Conservation (phyloP, 1,140 invertebrate genomes). For the Cherax quadricarinatus region DNA sequence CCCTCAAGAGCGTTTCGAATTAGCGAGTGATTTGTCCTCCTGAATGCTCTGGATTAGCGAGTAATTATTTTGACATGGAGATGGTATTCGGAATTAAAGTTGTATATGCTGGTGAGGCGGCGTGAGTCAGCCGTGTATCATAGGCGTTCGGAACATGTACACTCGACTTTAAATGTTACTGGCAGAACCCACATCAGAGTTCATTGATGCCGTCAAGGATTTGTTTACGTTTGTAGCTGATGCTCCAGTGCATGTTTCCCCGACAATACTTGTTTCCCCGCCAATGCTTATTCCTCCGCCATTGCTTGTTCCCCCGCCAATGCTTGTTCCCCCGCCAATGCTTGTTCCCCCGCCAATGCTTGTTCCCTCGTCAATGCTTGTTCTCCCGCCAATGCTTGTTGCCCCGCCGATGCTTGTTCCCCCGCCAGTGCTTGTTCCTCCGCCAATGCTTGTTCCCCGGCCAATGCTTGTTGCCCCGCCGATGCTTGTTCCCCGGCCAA, state of each 20-base stretch:
- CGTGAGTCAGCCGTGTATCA: neutral
- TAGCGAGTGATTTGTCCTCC: too few relatives aligned
- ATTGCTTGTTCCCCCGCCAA: too few relatives aligned
- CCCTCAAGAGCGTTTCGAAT: neutral
- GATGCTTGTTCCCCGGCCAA: too few relatives aligned
- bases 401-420: neutral
- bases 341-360: neutral
- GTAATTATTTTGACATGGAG: neutral
- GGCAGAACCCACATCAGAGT: neutral
- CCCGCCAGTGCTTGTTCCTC: too few relatives aligned
- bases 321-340: too few relatives aligned
- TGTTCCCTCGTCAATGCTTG: neutral
- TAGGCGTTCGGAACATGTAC: neutral
- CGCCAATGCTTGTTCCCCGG: too few relatives aligned
- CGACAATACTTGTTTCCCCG: too few relatives aligned
- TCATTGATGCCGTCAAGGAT: neutral
- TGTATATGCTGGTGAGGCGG: neutral
- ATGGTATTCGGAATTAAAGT: neutral
- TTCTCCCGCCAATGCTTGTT: neutral
- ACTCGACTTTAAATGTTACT: neutral
- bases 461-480: too few relatives aligned
- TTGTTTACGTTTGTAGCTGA: neutral
- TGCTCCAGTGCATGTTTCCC: neutral
- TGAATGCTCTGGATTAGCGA: neutral
- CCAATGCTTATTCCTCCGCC: too few relatives aligned